Base-by-base conservation (phyloP, 2,113 vertebrate genomes). In the Phyllopteryx taeniolatus region DNA sequence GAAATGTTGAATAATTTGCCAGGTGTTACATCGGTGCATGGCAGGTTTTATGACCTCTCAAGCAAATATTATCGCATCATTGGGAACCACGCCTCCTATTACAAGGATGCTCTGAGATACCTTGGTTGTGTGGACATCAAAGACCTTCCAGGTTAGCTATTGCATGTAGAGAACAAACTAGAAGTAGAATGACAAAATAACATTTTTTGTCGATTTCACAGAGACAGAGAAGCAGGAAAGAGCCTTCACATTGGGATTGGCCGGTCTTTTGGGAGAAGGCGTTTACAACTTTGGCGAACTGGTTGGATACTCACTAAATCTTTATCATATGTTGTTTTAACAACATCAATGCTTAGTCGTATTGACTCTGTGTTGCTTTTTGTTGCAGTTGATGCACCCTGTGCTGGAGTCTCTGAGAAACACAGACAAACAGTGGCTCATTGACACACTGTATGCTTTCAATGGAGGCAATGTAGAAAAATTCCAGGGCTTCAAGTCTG, bases 251-350 rank as follows among this genome's bases (percentile, higher is more conserved):
- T 86, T 99, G 66, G 98, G 98, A 0, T 91, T 99, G 76, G 98
- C 98, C 0, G 98, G 97, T 46, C 94, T 99, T 17, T 80, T 99
- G 2, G 98, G 97, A 6, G 98, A 99, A 85, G 98, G 96, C 0
- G 96, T 99, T 69, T 99, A 98, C 84, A 99, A 99, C 92, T 99
- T 98, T 0, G 97, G 97, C 76, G 98, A 99, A 81, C 92, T 99
- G 81, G 98, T 98, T 83, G 86, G 95, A 74, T 47, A 39, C 68
- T 67, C 5, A 11, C 0, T 2, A 44, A 1, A 74, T n/a, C 22
- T 6, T 61, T 12, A 0, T 31, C 5, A 0, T 35, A 1, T 46
- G 15, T 31, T 39, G 53, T 70, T 39, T 57, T n/a, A 5, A 43
- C 0, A 4, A 11, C 5, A 8, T 6, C 4, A 27, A 4, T 13